Percentiles rank a stretch among this genome's conserved stretches.
These are phyloP conservation scores for Parnassius smintheus DNA, from an alignment of 2,888 invertebrate genomes.

Conservation along the genomic window DNA sequence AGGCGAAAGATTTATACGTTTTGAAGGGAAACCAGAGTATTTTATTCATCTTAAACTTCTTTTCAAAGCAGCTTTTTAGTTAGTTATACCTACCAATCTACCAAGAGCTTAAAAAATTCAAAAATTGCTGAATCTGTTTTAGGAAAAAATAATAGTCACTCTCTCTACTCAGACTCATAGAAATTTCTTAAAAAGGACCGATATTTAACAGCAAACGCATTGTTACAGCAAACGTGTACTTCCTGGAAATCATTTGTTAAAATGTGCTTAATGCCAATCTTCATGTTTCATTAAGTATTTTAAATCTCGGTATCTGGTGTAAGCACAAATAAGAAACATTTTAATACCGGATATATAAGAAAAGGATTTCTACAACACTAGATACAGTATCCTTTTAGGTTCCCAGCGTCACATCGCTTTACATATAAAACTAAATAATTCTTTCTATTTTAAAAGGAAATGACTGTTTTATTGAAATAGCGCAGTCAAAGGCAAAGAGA, in stretches of 20 bases:
- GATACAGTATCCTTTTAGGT: neutral
- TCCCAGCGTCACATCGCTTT: no score
- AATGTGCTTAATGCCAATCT: neutral
- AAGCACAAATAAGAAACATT: conserved; percentile 1
- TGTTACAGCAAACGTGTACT: conserved; percentile 9
- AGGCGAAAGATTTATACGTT: conserved; percentile 87
- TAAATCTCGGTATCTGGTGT: neutral
- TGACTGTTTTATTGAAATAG: conserved; percentile 31
- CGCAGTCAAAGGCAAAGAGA: conserved; percentile 7
- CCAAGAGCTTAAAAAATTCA: no score
- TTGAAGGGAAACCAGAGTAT: conserved; percentile 81
- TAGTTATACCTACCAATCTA: no score
- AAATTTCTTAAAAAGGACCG: conserved; percentile 18
- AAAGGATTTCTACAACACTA: conserved; percentile 8
- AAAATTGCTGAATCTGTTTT: no score
- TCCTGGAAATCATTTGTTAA: conserved; percentile 17
- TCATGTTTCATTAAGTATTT: conserved; percentile 10
- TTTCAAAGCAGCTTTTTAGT: no score
- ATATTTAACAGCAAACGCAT: conserved; percentile 5
- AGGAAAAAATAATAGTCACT: no score
- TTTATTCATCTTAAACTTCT: no score
- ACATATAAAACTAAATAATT: no score
- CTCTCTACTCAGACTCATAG: no score
- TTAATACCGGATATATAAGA: conserved; percentile 11
- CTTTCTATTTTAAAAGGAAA: conserved; percentile 1